phyloP scores from a whole-genome alignment of 2,113 vertebrate species.

The Syngnathus floridae region DNA sequence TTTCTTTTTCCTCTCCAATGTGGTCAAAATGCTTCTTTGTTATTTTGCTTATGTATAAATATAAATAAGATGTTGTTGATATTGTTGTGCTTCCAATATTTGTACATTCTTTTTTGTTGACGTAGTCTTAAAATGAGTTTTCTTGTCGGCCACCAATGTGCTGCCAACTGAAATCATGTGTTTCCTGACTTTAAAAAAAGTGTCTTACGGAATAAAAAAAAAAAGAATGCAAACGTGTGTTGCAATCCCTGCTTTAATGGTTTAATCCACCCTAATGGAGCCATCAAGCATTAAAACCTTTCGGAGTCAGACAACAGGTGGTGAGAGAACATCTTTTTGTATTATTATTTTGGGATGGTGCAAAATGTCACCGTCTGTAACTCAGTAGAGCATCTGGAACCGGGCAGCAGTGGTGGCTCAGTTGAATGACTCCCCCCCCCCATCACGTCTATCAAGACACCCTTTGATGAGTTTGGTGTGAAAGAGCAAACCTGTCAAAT shows the following conservation, averaged over 20 bases:
- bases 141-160: conserved; percentile 54
- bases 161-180: conserved; percentile 65
- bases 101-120: conserved; percentile 41
- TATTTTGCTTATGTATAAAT: conserved; percentile 68
- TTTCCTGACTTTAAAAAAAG: conserved; percentile 6
- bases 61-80: conserved; percentile 62
- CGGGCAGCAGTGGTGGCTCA: neutral
- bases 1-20: neutral
- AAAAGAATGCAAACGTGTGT: conserved; percentile 43
- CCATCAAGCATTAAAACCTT: conserved; percentile 20
- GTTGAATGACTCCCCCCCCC: neutral
- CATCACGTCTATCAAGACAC: neutral
- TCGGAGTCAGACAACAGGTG: conserved; percentile 25
- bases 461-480: neutral
- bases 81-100: conserved; percentile 59
- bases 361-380: neutral
- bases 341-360: neutral
- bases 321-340: conserved; percentile 6
- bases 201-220: conserved; percentile 57
- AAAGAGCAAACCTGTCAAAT: neutral
- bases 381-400: neutral
- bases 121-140: conserved; percentile 59
- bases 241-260: conserved; percentile 39
- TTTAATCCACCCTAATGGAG: conserved; percentile 49
- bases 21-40: neutral